Evolutionary conservation across 2,888 invertebrate species (phyloP), one percentile per base, ranked within the genome.

Genomic region (Ganaspis brasiliensis): DNA sequence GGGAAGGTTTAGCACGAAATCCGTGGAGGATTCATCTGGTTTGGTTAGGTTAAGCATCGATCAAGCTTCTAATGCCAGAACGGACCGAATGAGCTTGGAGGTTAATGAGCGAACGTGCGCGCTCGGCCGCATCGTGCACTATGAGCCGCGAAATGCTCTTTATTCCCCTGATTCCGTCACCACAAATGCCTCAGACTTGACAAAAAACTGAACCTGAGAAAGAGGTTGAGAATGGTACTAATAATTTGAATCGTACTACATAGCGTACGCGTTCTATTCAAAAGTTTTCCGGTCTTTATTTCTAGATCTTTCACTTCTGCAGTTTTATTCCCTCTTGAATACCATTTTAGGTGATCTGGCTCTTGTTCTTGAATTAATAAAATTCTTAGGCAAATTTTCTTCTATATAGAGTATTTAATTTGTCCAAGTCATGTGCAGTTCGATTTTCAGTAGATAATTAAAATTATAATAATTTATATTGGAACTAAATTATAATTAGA

Each of bases 61-160:
- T 55, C 55, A 14, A 55, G 55, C 72, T 24, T 55, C 55, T 31
- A 72, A 52, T 72, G 55, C 55, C 55, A 52, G 55, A 74, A 37
- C 59, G 37, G 26, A 14, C 31, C 73, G 40, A 71, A 73, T 55
- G 76, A 59, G 73, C 21, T 63, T 63, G 24, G 76, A 73, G 73
- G 71, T 37, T 61, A 71, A 74, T 40, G 74, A 70, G 72, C 55
- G 21, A 55, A 55, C 52, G 24, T 67, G 24, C n/a, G 55, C 72
- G 12, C 55, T 72, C 55, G 55, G 14, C 55, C 35, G 16, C 16
- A 55, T 16, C 19, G 55, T 56, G 37, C 56, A 59, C 26, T 14
- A 40, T 56, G 56, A 73, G 16, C 40, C 73, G 26, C 21, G 59
- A 45, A 73, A 56, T 73, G 35, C 73, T 35, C 45, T 73, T 52